Evolutionary conservation across 2,113 vertebrate genomes (phyloP).

Genomic region (Poeciliopsis prolifica): DNA sequence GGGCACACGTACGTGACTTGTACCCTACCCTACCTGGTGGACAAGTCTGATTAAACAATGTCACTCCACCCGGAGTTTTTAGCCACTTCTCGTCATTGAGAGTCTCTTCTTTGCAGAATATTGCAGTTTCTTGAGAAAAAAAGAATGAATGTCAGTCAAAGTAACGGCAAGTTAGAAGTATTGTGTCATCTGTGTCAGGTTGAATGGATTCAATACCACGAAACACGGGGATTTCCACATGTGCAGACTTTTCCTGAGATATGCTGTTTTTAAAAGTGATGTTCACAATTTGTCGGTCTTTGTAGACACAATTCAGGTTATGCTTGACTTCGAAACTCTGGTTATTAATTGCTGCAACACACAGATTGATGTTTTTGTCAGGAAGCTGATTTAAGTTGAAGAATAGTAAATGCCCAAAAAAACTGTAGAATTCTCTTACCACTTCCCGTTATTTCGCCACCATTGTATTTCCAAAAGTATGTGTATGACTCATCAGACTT

Average conservation of each 20-base stretch:
- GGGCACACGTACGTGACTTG: slow-evolving; percentile 47
- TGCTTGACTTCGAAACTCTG: rapidly evolving
- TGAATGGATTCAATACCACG: slow-evolving; percentile 43
- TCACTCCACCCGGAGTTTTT: slow-evolving; percentile 43
- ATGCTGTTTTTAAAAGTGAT: slow-evolving; percentile 43
- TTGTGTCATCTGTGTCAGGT: no score
- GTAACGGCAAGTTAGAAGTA: no score
- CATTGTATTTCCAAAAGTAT: neutral
- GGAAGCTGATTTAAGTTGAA: no score
- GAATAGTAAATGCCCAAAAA: neutral
- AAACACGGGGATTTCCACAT: slow-evolving; percentile 52
- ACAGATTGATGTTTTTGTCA: neutral
- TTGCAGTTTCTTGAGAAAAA: neutral
- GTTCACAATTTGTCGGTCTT: no score
- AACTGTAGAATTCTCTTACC: neutral
- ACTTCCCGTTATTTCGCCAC: rapidly evolving
- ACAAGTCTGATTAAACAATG: slow-evolving; percentile 46
- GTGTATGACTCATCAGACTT: neutral
- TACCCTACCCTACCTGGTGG: slow-evolving; percentile 22
- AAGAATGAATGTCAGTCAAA: neutral
- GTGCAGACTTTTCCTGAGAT: rapidly evolving
- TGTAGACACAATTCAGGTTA: no score
- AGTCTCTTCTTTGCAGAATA: rapidly evolving
- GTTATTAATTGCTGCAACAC: neutral
- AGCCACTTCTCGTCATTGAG: slow-evolving; percentile 15